Evolutionary conservation across 2,797 vertebrate species (phyloP).

Genomic region (Oreortyx pictus): DNA sequence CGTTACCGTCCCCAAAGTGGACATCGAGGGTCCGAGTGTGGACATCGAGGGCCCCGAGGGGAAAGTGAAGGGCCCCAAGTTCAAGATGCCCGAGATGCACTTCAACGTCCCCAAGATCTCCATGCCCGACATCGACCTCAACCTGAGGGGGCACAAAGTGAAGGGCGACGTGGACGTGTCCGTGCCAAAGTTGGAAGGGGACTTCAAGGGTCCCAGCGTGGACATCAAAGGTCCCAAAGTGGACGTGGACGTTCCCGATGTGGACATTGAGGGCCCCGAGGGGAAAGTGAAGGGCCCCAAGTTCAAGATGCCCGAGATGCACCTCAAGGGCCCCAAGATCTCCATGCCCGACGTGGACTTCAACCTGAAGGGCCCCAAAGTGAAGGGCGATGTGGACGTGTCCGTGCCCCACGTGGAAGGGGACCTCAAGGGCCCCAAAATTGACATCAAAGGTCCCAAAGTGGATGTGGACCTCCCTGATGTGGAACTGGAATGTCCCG

Average conservation of each 20-base stretch:
- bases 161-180: no score
- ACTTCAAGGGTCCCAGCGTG: neutral
- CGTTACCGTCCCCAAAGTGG: neutral
- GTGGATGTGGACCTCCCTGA: no score
- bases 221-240: neutral
- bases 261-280: no score
- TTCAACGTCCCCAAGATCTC: no score
- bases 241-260: neutral
- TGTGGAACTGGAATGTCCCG: neutral
- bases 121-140: no score
- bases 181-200: no score
- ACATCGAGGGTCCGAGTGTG: neutral
- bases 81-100: no score
- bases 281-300: neutral
- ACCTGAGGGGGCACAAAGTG: no score
- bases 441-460: no score
- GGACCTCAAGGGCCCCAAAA: no score
- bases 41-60: no score
- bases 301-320: slow-evolving; percentile 56
- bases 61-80: no score
- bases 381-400: slow-evolving; percentile 51
- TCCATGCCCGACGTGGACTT: slow-evolving; percentile 74
- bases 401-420: neutral
- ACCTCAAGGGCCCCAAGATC: slow-evolving; percentile 69
- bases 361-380: slow-evolving; percentile 60